phyloP scores from a whole-genome alignment of 2,113 vertebrate genomes.

The Amia ocellicauda region DNA sequence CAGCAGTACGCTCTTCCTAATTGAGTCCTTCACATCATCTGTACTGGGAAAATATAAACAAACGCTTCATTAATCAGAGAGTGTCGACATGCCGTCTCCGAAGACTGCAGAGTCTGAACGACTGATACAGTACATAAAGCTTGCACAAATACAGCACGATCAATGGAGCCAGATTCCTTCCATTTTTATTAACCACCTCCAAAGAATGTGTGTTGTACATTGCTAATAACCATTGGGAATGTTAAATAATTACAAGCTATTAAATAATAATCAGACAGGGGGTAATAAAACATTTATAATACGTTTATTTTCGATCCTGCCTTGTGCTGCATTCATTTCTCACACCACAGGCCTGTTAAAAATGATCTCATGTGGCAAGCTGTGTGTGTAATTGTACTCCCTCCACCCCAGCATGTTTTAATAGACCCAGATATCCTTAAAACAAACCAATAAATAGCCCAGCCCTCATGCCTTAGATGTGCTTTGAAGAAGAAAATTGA shows the following conservation, averaged over 20 bases:
- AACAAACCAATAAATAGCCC: slow-evolving; percentile 8
- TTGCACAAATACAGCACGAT: no score
- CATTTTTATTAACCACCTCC: no score
- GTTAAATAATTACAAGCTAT: no score
- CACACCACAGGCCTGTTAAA: no score
- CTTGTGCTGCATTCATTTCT: no score
- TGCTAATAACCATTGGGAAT: no score
- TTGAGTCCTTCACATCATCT: slow-evolving; percentile 39
- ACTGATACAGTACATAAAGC: no score
- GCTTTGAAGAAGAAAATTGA: background rate
- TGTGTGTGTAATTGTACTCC: slow-evolving; percentile 27
- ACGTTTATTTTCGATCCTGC: no score
- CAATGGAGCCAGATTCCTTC: no score
- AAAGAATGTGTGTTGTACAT: no score
- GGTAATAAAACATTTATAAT: no score
- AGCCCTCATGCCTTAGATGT: background rate
- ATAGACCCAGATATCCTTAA: slow-evolving; percentile 40
- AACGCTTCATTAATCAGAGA: slow-evolving; percentile 46
- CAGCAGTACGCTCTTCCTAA: slow-evolving; percentile 26
- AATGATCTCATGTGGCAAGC: slow-evolving; percentile 46
- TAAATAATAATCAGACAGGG: no score
- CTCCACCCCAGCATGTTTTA: slow-evolving; percentile 34
- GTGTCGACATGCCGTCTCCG: slow-evolving; percentile 32
- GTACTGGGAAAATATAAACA: slow-evolving; percentile 39
- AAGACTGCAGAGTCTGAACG: background rate